Evolutionary conservation across 2,113 vertebrate genomes (phyloP).

Genomic region (Eira barbara): DNA sequence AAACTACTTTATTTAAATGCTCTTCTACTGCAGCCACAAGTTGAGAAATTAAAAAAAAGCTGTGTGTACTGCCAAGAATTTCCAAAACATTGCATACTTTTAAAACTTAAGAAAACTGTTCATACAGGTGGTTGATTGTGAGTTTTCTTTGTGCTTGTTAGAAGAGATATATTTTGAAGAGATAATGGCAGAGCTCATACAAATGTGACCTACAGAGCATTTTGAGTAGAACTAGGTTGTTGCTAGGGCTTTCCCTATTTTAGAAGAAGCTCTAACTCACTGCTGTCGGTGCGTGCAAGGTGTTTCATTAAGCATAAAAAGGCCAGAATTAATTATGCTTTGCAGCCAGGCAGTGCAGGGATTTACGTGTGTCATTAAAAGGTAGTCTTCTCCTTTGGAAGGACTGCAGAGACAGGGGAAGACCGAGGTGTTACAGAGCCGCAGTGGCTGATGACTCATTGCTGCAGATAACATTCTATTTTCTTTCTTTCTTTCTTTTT

Average conservation of each 20-base stretch:
- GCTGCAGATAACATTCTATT: slow-evolving; percentile 77
- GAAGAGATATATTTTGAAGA: neutral
- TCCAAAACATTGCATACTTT: slow-evolving; percentile 23
- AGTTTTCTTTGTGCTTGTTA: neutral
- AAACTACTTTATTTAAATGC: slow-evolving; percentile 19
- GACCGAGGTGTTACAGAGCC: slow-evolving; percentile 69
- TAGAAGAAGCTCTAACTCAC: neutral
- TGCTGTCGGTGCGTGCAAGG: neutral
- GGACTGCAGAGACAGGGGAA: slow-evolving; percentile 54
- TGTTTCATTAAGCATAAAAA: slow-evolving; percentile 61
- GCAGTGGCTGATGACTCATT: slow-evolving; percentile 83
- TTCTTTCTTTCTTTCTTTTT: neutral
- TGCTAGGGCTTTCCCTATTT: slow-evolving; percentile 11
- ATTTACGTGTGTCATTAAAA: slow-evolving; percentile 55
- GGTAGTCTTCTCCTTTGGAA: slow-evolving; percentile 38
- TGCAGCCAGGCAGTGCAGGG: neutral
- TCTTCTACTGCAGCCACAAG: neutral
- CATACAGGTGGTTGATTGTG: slow-evolving; percentile 31
- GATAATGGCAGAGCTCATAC: neutral
- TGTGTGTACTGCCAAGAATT: slow-evolving; percentile 15
- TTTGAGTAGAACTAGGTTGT: neutral
- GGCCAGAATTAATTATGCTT: slow-evolving; percentile 42
- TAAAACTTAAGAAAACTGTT: slow-evolving; percentile 21
- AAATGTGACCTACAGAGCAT: neutral
- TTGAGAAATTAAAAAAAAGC: neutral